Evolutionary conservation across 1,140 invertebrate species (phyloP), one percentile per base, ranked within the genome.

Genomic region (Bombus ignitus): DNA sequence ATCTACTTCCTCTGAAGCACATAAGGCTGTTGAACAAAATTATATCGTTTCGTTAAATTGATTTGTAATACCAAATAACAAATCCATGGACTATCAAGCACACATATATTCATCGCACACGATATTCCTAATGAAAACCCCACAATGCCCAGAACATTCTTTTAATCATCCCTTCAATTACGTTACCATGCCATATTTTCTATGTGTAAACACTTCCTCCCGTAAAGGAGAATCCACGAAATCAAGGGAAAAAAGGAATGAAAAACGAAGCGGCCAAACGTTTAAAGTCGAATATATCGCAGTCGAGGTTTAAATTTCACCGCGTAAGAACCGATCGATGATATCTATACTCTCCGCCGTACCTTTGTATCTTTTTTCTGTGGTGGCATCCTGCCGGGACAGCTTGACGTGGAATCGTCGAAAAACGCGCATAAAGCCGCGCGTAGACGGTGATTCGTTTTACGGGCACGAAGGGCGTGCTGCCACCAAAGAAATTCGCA

Each of bases 401-500:
- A 85, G 87, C 78, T 88, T 83, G 84, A 91, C 79, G 68, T 86
- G 59, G 66, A 72, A 89, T 76, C 85, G 76, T 85, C 73, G 90
- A 93, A 92, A 93, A 93, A 92, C 88, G 82, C 79, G 87, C 91
- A 92, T 91, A 89, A 92, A 91, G 87, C 77, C 85, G 88, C 89
- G 83, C 87, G 88, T 85, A 79, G 85, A 83, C 86, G 88, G 28
- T 87, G 92, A 93, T 94, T 92, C 92, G 89, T 93, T 94, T 94
- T 92, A 94, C 92, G 91, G 92, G 86, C 91, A 93, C 89, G 91
- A 90, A 91, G 91, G 90, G 92, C 92, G 91, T 93, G 93, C 92
- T 92, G 93, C 90, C 89, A 90, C 86, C 88, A 93, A 93, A 94
- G 92, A 93, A 93, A 94, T 91, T 93, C 91, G 91, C 91, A 88